Base-by-base conservation (phyloP, 2,113 vertebrate genomes). In the Oceanodroma tethys region DNA sequence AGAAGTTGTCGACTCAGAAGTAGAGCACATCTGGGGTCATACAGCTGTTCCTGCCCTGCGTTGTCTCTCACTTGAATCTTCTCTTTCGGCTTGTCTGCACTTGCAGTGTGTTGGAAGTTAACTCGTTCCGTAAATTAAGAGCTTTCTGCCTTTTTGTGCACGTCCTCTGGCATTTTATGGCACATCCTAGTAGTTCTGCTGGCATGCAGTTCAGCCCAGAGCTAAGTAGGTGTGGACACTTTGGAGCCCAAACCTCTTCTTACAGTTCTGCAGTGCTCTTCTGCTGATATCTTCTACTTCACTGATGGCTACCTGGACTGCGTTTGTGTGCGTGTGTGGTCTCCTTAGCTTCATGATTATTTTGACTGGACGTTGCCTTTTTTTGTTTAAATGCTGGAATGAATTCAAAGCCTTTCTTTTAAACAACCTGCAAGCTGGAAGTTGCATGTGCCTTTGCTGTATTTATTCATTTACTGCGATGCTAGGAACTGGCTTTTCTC, bases 251-350 rank as follows among this genome's bases (percentile, higher is more conserved):
- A 9, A 27, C 10, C 45, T 59, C 56, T 66, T 53, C 32, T 45
- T 23, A 6, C 1, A 11, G 15, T 56, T 67, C 47, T 74, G 59
- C 60, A 36, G 1, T 25, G 60, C 25, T 75, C 30, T 42, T n/a
- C 18, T 53, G 63, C 50, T 63, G 22, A 0, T 29, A 4, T 7
- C 14, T 63, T 38, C 0, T 7, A 7, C 26, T 56, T 8, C 22
- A 5, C 14, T 45, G 65, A 2, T 32, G 25, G 53, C 23, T 62
- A 26, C 38, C 6, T 34, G 80, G 59, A 4, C 48, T 34, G 7
- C 22, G 13, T 25, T 19, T 45, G 36, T 45, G 22, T 66, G 18
- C 58, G 42, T 8, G 32, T 10, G 17, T 50, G 14, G 48, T 40
- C 58, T 63, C 42, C 15, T 73, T 3, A 5, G 17, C 50, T 48